Percentiles rank a stretch among this genome's conserved stretches.
phyloP scores from a whole-genome alignment of 2,888 invertebrate genomes.

The Keiferia lycopersicella region DNA sequence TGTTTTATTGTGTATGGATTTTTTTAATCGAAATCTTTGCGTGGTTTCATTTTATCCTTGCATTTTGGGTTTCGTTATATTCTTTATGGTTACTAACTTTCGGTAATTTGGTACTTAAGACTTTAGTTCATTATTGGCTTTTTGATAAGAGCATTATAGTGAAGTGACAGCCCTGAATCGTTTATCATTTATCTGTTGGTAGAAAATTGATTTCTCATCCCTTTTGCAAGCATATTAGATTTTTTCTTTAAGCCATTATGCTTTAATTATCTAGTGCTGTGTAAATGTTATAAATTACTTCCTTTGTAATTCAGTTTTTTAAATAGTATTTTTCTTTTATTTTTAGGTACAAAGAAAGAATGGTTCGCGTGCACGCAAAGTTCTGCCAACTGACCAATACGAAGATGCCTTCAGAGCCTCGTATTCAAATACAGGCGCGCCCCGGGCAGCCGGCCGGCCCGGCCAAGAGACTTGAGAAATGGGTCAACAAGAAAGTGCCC shows the following conservation, averaged over 20 bases:
- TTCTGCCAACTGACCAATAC: constrained; percentile 84
- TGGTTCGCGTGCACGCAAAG: constrained; percentile 78
- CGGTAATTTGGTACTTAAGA: too few relatives aligned
- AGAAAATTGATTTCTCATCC: not conserved
- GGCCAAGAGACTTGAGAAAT: constrained; percentile 65
- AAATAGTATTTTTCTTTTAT: constrained; percentile 1
- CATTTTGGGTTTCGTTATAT: not conserved
- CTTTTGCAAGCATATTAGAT: not conserved
- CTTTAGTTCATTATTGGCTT: not conserved
- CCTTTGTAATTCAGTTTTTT: not conserved
- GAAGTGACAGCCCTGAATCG: not conserved
- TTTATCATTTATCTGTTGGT: not conserved
- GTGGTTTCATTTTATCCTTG: not conserved
- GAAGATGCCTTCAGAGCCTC: constrained; percentile 72
- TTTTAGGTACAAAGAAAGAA: constrained; percentile 72
- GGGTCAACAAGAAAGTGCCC: constrained; percentile 70
- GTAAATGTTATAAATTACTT: not conserved
- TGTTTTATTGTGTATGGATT: not conserved
- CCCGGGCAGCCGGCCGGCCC: constrained; percentile 65
- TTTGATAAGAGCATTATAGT: not conserved
- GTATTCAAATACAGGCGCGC: constrained; percentile 59
- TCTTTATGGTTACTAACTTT: not conserved
- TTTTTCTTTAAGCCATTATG: not conserved
- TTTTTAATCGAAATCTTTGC: not conserved
- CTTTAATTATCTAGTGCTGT: constrained; percentile 44